These are phyloP conservation scores for Physeter macrocephalus DNA, from an alignment of 2,113 vertebrate genomes.

Conservation along the genomic window DNA sequence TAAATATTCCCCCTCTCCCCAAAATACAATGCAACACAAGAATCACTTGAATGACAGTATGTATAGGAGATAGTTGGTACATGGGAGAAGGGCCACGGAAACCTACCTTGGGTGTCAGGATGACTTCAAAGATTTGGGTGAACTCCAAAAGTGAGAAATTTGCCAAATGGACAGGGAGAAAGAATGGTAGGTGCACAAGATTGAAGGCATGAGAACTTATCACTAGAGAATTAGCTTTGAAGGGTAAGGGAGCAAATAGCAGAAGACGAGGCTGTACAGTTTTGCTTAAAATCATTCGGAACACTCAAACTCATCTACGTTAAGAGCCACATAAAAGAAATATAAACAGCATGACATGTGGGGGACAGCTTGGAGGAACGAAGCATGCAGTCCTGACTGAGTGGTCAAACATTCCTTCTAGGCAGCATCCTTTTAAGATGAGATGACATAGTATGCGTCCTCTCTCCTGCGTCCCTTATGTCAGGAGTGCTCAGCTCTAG, in stretches of 20 bases:
- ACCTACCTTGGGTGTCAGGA: not conserved
- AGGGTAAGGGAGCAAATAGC: not conserved
- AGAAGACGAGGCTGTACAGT: not conserved
- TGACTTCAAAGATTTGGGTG: not conserved
- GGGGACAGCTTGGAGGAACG: not conserved
- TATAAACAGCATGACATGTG: too few relatives aligned
- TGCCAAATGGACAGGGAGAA: not conserved
- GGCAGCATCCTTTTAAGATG: not conserved
- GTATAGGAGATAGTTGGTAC: not conserved
- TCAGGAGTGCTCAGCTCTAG: not conserved
- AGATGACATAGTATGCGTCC: not conserved
- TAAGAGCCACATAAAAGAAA: not conserved
- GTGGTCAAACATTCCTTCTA: not conserved
- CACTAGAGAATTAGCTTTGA: not conserved
- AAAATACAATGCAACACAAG: not conserved
- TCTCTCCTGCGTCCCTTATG: not conserved
- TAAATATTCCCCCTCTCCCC: not conserved
- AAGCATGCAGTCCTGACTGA: not conserved
- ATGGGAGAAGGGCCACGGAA: fast-evolving
- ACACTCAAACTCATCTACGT: not conserved
- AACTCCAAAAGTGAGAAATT: not conserved
- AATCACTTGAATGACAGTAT: not conserved
- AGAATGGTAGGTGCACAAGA: too few relatives aligned
- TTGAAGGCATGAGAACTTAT: not conserved
- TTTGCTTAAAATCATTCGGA: not conserved